Base-by-base conservation (phyloP, 35 echinoderm and acorn worm species). In the Lytechinus pictus region DNA sequence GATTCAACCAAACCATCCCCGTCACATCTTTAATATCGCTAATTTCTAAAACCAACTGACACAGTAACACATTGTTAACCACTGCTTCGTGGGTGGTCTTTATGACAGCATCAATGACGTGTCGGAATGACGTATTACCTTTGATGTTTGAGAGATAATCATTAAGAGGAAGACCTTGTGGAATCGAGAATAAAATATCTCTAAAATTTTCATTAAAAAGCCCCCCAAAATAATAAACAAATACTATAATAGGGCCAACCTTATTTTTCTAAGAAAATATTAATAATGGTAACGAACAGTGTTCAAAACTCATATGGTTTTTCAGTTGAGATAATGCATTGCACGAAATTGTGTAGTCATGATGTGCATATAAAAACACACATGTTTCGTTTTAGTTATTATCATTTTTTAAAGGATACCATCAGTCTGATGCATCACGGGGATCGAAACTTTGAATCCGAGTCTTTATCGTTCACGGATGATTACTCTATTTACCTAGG, bases 401-500 rank as follows among this genome's bases (percentile, higher is more conserved):
- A 44, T 44, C 33, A 44, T 44, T 24, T 79, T 79, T n/a, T 79
- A 24, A 79, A 79, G 66, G 66, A 79, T 79, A 79, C 66, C 66
- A 79, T 79, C 33, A 79, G 66, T 79, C 16, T 24, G 66, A 79
- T 24, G n/a, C 66, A 79, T 79, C 66, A 24, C 66, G 66, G 66
- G n/a, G 66, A 79, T 79, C 66, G 66, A 79, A 79, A 79, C 66
- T 79, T 24, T 0, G 21, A 79, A 79, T 79, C 66, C n/a, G 66
- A 79, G 16, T 79, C 66, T 79, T n/a, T 79, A 79, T 79, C 66
- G 66, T 79, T 7, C 66, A 79, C n/a, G 66, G 16, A 24, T 79
- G 66, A 79, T 79, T 79, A 24, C 66, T 79, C 66, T 79, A 79
- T 79, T 79, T 79, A 79, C 66, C 66, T 79, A 79, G n/a, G 66